phyloP scores from a whole-genome alignment of 2,888 invertebrate genomes.

The Hedya salicella region DNA sequence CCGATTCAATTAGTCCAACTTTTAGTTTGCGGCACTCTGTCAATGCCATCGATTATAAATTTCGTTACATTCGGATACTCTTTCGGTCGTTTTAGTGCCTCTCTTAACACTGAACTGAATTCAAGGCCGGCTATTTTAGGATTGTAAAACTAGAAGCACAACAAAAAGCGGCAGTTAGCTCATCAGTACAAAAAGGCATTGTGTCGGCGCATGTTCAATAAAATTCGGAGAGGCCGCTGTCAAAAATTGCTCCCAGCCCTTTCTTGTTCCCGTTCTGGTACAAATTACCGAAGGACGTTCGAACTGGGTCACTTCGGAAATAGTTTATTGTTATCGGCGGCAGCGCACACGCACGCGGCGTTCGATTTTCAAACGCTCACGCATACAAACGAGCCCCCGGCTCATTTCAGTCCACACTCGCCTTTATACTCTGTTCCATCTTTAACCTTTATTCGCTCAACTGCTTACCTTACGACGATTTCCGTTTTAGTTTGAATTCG shows the following conservation, averaged over 20 bases:
- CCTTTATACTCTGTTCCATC: constrained; percentile 71
- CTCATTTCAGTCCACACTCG: constrained; percentile 68
- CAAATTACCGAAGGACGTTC: constrained; percentile 83
- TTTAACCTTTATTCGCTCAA: constrained; percentile 53
- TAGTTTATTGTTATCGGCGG: constrained; percentile 85
- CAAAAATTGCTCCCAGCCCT: constrained; percentile 77
- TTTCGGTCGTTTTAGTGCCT: constrained; percentile 29
- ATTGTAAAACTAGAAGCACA: constrained; percentile 49
- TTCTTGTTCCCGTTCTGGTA: constrained; percentile 83
- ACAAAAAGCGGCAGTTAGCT: constrained; percentile 63
- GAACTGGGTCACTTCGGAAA: constrained; percentile 85
- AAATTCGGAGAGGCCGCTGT: constrained; percentile 67
- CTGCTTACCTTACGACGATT: constrained; percentile 54
- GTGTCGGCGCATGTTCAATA: constrained; percentile 63
- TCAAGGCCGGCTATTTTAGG: constrained; percentile 63
- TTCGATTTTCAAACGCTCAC: constrained; percentile 76
- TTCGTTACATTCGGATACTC: constrained; percentile 49
- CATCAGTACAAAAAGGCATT: constrained; percentile 59
- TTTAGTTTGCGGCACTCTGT: constrained; percentile 52
- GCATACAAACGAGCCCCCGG: constrained; percentile 65
- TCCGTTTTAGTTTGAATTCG: constrained; percentile 70
- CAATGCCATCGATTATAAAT: constrained; percentile 52
- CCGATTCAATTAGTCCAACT: constrained; percentile 57
- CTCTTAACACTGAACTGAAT: constrained; percentile 52
- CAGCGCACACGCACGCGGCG: constrained; percentile 77